These are phyloP conservation scores for Pholis gunnellus DNA, from an alignment of 2,113 vertebrate genomes.

Conservation along the genomic window DNA sequence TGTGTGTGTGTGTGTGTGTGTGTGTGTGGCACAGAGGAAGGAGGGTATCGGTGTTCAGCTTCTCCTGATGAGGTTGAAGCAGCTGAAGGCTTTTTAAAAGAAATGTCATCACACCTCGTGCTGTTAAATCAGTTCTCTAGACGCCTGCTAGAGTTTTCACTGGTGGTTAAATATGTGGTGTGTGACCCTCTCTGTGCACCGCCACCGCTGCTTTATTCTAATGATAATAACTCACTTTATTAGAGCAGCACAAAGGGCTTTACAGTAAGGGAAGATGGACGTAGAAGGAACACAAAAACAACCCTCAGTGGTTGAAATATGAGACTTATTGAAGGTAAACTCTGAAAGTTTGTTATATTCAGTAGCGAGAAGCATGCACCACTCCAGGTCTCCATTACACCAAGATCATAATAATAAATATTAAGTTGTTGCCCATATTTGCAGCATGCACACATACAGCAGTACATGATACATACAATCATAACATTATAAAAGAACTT, in stretches of 20 bases:
- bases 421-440: too few species aligned
- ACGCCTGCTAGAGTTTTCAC: not conserved
- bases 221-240: not conserved
- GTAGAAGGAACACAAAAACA: too few species aligned
- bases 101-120: not conserved
- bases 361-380: too few species aligned
- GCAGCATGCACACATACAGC: too few species aligned
- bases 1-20: not conserved
- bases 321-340: too few species aligned
- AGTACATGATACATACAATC: not conserved
- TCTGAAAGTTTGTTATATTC: too few species aligned
- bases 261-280: too few species aligned
- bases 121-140: not conserved
- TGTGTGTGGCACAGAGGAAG: conserved; percentile 21
- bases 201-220: not conserved
- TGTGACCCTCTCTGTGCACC: not conserved
- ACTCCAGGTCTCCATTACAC: too few species aligned
- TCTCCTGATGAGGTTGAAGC: conserved; percentile 28
- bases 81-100: not conserved
- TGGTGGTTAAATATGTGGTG: not conserved
- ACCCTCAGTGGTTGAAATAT: too few species aligned
- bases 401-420: too few species aligned
- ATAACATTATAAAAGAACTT: too few species aligned
- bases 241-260: too few species aligned
- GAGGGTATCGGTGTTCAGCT: conserved; percentile 39